A percentile compares a stretch with the other conserved stretches of the same genome.
phyloP scores from a whole-genome alignment of 2,888 invertebrate species.

The Caenorhabditis drosophilae region DNA sequence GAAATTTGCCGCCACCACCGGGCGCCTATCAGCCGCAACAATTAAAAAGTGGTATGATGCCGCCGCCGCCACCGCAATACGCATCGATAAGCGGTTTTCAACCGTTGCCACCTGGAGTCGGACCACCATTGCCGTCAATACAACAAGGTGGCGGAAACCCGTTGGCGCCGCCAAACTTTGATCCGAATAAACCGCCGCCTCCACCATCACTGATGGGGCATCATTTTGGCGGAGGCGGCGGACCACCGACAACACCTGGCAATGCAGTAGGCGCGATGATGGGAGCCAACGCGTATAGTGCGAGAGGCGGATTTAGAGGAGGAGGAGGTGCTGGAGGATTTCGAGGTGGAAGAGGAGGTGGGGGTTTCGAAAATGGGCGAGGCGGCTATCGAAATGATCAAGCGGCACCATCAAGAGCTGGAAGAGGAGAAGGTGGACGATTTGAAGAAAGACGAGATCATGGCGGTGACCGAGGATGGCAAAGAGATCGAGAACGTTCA shows the following conservation, averaged over 20 bases:
- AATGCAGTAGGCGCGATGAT: background rate
- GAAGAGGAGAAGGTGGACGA: constrained; percentile 1
- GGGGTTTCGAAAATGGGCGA: no score
- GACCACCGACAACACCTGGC: background rate
- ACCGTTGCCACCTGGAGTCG: constrained; percentile 1
- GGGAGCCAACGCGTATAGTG: background rate
- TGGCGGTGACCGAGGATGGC: constrained; percentile 9
- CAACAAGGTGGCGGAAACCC: no score
- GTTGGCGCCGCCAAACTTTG: constrained; percentile 19
- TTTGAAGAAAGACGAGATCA: constrained; percentile 10
- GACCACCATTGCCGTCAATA: background rate
- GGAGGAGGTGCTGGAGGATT: constrained; percentile 3
- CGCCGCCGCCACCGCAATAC: background rate
- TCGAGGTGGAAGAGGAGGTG: no score
- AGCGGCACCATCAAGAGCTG: constrained; percentile 1
- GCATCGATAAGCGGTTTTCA: background rate
- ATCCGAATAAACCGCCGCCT: constrained; percentile 23
- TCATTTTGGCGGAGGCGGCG: background rate
- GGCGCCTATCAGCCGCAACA: background rate
- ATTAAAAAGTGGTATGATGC: no score
- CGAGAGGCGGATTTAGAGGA: background rate
- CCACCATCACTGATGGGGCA: background rate
- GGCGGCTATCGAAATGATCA: no score
- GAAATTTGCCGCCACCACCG: background rate
- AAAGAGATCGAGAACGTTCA: constrained; percentile 6